A percentile compares a stretch with the other conserved stretches of the same genome.
Evolutionary conservation across 1,140 invertebrate genomes (phyloP).

Genomic region (Apis florea): DNA sequence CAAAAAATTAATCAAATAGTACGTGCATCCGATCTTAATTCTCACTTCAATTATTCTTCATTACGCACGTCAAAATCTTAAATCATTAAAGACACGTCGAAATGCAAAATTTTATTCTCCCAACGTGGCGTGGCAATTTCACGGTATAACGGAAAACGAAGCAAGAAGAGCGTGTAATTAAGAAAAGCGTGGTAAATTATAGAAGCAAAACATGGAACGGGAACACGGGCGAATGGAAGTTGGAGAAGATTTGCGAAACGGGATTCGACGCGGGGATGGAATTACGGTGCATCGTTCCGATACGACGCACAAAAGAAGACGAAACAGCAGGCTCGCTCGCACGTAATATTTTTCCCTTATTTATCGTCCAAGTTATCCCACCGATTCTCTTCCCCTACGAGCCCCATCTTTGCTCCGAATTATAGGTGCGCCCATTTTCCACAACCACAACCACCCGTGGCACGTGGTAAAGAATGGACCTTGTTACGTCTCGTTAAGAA

Average conservation of each 20-base stretch:
- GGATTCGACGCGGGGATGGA: not conserved
- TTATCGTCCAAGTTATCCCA: slow-evolving; percentile 43
- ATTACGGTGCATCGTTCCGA: not conserved
- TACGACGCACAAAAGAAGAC: slow-evolving; percentile 14
- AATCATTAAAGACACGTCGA: not conserved
- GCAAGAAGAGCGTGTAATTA: not conserved
- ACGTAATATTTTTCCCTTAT: slow-evolving; percentile 55
- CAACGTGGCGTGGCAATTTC: not conserved
- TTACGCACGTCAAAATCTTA: not conserved
- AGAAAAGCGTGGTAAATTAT: not conserved
- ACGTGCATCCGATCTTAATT: no score
- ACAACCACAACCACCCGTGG: slow-evolving; percentile 28
- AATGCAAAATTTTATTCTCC: not conserved
- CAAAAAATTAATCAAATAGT: no score
- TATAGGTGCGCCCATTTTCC: slow-evolving; percentile 58
- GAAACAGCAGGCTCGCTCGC: slow-evolving; percentile 1
- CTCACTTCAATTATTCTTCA: no score
- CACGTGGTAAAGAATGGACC: slow-evolving; percentile 62
- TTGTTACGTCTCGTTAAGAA: slow-evolving; percentile 69
- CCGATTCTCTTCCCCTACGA: not conserved
- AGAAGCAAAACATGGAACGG: not conserved
- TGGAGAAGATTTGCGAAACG: not conserved
- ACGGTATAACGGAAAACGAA: not conserved
- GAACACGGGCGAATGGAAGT: not conserved
- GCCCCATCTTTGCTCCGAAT: slow-evolving; percentile 17